Percentiles rank a stretch among this genome's conserved stretches.
phyloP scores from a whole-genome alignment of 1,140 invertebrate species.

The Drosophila insularis region DNA sequence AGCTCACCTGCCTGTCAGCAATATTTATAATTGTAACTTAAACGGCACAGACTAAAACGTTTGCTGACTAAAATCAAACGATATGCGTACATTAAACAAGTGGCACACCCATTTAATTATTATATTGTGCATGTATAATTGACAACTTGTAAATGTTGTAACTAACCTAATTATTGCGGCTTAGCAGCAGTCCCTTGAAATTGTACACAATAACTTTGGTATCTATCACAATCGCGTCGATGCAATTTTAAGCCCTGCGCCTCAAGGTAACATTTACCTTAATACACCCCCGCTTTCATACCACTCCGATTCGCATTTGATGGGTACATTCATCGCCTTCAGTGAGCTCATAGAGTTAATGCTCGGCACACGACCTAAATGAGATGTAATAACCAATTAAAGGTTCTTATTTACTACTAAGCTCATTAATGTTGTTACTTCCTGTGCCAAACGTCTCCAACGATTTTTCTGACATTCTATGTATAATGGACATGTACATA shows the following conservation, averaged over 20 bases:
- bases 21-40: too few species aligned
- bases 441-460: background rate
- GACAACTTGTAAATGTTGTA: background rate
- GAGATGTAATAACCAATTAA: conserved; percentile 29
- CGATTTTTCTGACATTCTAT: too few species aligned
- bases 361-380: conserved; percentile 21
- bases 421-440: conserved; percentile 14
- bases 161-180: background rate
- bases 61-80: too few species aligned
- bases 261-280: background rate
- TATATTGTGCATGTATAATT: background rate
- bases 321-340: conserved; percentile 9
- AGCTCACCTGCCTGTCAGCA: too few species aligned
- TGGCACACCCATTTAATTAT: too few species aligned
- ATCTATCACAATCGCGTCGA: background rate
- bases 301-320: background rate
- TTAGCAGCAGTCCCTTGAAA: background rate
- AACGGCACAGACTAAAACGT: too few species aligned
- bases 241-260: too few species aligned
- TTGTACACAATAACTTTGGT: background rate
- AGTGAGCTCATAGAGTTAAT: conserved; percentile 7
- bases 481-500: too few species aligned
- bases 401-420: conserved; percentile 17
- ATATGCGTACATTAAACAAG: too few species aligned
- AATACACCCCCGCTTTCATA: background rate